Base-by-base conservation (phyloP, 2,797 vertebrate species). In the Sebastes iracundus region DNA sequence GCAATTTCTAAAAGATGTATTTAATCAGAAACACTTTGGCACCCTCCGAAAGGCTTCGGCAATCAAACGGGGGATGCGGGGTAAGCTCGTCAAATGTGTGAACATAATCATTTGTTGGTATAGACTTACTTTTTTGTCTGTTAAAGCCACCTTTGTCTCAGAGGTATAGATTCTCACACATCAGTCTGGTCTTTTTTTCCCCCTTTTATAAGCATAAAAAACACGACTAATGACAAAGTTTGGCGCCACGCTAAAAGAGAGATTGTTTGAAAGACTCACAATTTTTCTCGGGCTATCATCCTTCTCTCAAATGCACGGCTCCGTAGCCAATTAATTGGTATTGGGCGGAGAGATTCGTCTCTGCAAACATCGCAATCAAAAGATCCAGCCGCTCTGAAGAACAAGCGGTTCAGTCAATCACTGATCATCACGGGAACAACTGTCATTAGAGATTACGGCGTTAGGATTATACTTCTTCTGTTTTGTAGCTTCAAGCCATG, bases 21-120 rank as follows among this genome's bases (percentile, higher is more conserved):
- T 87, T 75, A 80, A 88, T 89, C 67, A 80, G 62, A 84, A 71
- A 64, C 6, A 23, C 64, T 76, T 66, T 79, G 72, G 63, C 62
- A 61, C 25, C 59, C 25, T 79, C 28, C 66, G 42, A 87, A 75
- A 80, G 22, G 59, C 81, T 69, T 13, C 11, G 3, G 35, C 1
- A 7, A 70, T 84, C 46, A 85, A 84, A 77, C 23, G 2, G 6
- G 33, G 33, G 25, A 59, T 64, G 49, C 2, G 18, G 30, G 20
- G 20, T 69, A 55, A 56, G 30, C 60, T 75, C 6, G 14, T 77
- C 46, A 79, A 46, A 82, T 75, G 67, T 80, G 70, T 22, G 27
- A 64, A 70, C 72, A 58, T 71, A 69, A 78, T 67, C 25, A 23
- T 69, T 53, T 69, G 33, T 77, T 62, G 72, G 53, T 77, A 16